phyloP scores from a whole-genome alignment of 2,797 vertebrate genomes.

The Trichosurus vulpecula region DNA sequence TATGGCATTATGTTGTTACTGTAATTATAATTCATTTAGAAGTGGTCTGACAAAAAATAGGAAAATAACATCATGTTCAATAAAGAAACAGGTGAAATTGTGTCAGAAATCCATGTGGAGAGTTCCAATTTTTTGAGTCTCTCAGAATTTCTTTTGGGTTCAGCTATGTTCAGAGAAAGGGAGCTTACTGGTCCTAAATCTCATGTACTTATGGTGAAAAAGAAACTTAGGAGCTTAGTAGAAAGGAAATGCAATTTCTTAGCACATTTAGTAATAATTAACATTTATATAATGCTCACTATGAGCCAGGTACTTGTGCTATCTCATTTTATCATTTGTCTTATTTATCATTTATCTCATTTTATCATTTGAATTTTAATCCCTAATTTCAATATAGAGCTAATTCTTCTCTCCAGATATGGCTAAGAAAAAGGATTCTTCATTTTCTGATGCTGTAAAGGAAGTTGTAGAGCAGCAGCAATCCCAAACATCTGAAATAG shows the following conservation, averaged over 20 bases:
- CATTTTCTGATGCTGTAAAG: constrained; percentile 80
- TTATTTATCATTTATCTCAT: neutral
- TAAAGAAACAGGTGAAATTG: neutral
- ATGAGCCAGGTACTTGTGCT: neutral
- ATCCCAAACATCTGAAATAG: constrained; percentile 82
- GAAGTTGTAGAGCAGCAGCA: constrained; percentile 84
- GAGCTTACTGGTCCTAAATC: constrained; percentile 46
- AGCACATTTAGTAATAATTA: neutral
- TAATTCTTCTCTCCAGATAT: constrained; percentile 67
- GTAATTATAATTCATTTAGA: constrained; percentile 36
- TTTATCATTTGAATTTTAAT: neutral
- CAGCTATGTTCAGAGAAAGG: constrained; percentile 40
- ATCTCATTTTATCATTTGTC: neutral
- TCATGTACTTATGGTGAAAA: constrained; percentile 45
- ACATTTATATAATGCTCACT: neutral
- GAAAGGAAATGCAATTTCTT: constrained; percentile 42
- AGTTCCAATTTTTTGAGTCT: constrained; percentile 4
- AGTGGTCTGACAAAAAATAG: neutral
- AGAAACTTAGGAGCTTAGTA: constrained; percentile 26
- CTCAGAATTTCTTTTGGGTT: neutral
- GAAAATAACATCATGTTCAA: constrained; percentile 5
- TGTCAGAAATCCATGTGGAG: neutral
- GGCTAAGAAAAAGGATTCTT: constrained; percentile 70
- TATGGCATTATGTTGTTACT: constrained; percentile 7
- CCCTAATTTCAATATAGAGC: constrained; percentile 40